Evolutionary conservation across 2,797 vertebrate genomes (phyloP), one percentile per base, ranked within the genome.

Genomic region (Lepidocolaptes lacrymiger): DNA sequence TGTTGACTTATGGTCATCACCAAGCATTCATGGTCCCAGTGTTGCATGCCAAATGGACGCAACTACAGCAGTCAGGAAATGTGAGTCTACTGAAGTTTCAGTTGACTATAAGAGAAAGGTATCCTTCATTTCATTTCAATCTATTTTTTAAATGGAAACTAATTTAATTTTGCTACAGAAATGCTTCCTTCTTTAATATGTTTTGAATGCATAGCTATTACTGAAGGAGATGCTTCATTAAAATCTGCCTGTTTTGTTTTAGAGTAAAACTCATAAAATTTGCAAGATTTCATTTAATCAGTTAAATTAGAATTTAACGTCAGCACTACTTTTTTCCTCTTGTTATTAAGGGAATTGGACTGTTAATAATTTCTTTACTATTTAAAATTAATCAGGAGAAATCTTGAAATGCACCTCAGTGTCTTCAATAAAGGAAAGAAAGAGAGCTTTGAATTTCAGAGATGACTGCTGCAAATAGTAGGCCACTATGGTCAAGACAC

Each of bases 241-340:
- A 94, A 93, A 88, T 85, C 52, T 90, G 49, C 68, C 59, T 64
- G 28, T 20, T 96, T 90, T 95, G 55, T 92, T 91, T 91, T 71
- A 87, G 73, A 92, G 18, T 49, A 41, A 93, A 94, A 64, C 15
- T 58, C 80, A 71, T 61, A 92, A 95, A 63, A 89, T 85, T 81
- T 73, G 24, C 52, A 93, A 85, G 41, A 49, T 73, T 85, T 83
- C 54, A 85, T 95, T 93, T 64, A 80, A 88, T 86, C 81, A 81
- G 36, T 75, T 85, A 77, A 76, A 13, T 20, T 93, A 49, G 63
- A 93, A 96, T 87, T 93, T 75, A 91, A 66, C 15, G 5, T 85
- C 67, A 62, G 61, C 41, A 75, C 44, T 52, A 48, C 9, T 68
- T 93, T 91, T 79, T 74, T 85, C 9, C 58, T 55, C 41, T 48